These are phyloP conservation scores for Sinonovacula constricta DNA, from an alignment of 1,140 invertebrate genomes.

Conservation along the genomic window DNA sequence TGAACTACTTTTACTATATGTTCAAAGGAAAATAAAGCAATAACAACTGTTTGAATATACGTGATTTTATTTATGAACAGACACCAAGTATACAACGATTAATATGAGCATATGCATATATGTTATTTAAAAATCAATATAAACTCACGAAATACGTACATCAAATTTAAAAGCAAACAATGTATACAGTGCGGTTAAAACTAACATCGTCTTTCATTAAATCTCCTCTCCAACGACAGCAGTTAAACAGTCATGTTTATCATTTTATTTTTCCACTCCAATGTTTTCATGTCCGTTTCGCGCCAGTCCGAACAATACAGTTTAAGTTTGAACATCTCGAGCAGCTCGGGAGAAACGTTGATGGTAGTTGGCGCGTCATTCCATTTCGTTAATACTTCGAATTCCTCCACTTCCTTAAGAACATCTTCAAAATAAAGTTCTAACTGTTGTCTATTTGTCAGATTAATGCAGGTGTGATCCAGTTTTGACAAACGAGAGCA, in stretches of 20 bases:
- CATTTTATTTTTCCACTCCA: constrained; percentile 31
- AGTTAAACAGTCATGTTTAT: constrained; percentile 8
- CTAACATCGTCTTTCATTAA: neutral
- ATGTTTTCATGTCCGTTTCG: constrained; percentile 23
- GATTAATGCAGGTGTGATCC: constrained; percentile 10
- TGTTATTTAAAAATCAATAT: neutral
- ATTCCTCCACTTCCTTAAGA: constrained; percentile 7
- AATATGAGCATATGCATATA: constrained; percentile 9
- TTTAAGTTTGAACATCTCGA: constrained; percentile 22
- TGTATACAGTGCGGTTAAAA: neutral
- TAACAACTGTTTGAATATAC: too few relatives aligned
- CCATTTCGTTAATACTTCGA: constrained; percentile 23
- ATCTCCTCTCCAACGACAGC: constrained; percentile 21
- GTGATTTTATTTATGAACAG: neutral
- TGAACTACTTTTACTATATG: constrained; percentile 2
- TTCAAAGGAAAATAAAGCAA: too few relatives aligned
- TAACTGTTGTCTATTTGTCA: constrained; percentile 14
- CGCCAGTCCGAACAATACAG: constrained; percentile 24
- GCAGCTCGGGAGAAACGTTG: constrained; percentile 3
- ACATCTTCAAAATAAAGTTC: constrained; percentile 14
- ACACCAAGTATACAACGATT: neutral
- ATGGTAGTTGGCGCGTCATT: neutral
- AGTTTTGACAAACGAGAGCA: neutral
- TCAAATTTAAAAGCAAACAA: neutral
- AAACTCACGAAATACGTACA: neutral